Evolutionary conservation across 2,113 vertebrate species (phyloP), one percentile per base, ranked within the genome.

Genomic region (Mormyrus iriodes): DNA sequence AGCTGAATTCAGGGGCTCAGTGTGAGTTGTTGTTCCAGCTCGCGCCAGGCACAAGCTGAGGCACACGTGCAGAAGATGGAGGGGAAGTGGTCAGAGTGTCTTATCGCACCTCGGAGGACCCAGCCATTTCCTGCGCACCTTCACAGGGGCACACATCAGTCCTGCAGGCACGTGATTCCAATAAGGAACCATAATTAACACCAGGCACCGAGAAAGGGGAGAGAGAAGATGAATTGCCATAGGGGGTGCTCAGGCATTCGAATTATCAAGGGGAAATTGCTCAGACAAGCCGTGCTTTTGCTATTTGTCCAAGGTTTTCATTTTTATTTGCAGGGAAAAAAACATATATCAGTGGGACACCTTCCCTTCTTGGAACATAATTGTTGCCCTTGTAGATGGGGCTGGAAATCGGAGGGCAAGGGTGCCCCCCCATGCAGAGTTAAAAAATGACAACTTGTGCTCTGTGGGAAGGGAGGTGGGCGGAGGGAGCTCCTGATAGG

Each of bases 101-200:
- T 93, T 91, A 92, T 93, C 94, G 92, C 93, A 93, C 90, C 48
- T 94, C 91, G 85, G 92, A 95, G 93, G 94, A 93, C 92, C 94
- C 94, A 91, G 93, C 94, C 95, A 96, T 97, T 97, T 96, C 95
- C 95, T 95, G 92, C 90, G 93, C 94, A 96, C 96, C 95, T 96
- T 95, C 92, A 92, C 91, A 94, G 93, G 93, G 93, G 95, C 96
- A 95, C 93, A 95, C 94, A 90, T 92, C 90, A 91, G 89, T 91
- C 94, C 76, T 0, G 79, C 90, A 91, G 88, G 94, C 96, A 97
- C 94, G 92, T 96, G 96, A 94, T 96, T 94, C 95, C 95, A 97
- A 97, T 97, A 94, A 96, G 92, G 83, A 82, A 49, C 10, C 90
- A 87, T 96, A 96, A 97, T 97, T 94, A 96, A 96, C 65, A 92